phyloP scores from a whole-genome alignment of 2,888 invertebrate genomes.

The Magallana nippona region DNA sequence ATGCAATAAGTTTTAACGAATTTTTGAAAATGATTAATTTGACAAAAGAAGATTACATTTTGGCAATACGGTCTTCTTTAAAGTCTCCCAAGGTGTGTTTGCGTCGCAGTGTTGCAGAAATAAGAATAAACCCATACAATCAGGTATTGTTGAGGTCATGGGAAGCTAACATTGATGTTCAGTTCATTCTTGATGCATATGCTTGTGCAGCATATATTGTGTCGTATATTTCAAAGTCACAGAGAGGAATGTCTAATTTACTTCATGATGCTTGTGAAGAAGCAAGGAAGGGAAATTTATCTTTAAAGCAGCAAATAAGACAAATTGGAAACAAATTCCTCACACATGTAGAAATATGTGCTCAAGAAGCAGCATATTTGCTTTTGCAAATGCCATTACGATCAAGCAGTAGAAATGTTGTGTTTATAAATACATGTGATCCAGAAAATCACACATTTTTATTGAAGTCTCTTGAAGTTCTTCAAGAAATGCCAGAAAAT shows the following conservation, averaged over 20 bases:
- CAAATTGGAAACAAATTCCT: constrained; percentile 47
- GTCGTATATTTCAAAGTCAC: constrained; percentile 59
- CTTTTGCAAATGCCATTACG: no score
- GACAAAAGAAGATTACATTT: constrained; percentile 18
- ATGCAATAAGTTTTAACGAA: constrained; percentile 30
- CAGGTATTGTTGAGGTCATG: constrained; percentile 45
- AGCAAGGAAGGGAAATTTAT: constrained; percentile 40
- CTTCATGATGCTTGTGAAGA: constrained; percentile 48
- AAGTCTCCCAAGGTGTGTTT: constrained; percentile 34
- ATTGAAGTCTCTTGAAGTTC: no score
- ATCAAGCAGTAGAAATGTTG: no score
- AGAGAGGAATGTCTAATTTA: constrained; percentile 44
- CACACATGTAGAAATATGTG: constrained; percentile 19
- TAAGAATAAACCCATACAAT: constrained; percentile 49
- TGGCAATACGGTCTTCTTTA: constrained; percentile 35
- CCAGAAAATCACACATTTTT: no score
- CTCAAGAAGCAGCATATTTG: no score
- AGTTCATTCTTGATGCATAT: constrained; percentile 51
- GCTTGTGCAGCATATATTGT: constrained; percentile 61
- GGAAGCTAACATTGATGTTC: constrained; percentile 53
- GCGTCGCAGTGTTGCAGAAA: constrained; percentile 31
- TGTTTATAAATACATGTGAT: no score
- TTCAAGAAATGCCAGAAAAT: no score
- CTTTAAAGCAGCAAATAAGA: constrained; percentile 36
- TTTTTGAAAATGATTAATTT: constrained; percentile 33